Conservation (phyloP, 2,113 vertebrate species). For the Ptyas mucosa region DNA sequence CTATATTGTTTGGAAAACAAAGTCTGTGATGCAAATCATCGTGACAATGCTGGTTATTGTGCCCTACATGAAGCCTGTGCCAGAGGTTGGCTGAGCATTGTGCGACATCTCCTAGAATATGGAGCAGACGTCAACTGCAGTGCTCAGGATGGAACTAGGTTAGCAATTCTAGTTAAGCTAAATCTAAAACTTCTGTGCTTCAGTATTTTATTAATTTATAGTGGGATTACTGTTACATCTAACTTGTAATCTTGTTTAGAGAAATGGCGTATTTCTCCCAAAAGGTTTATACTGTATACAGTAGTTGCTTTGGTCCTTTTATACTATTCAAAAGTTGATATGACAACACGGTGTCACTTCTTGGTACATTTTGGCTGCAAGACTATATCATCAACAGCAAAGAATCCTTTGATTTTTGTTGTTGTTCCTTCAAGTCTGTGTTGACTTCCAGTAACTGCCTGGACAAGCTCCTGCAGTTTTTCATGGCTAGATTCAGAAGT, state of each 20-base stretch:
- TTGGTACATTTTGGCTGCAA: not conserved
- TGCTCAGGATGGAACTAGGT: slow-evolving; percentile 95
- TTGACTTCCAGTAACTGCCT: not conserved
- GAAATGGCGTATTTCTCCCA: not conserved
- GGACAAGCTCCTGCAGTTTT: not conserved
- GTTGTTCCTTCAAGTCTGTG: not conserved
- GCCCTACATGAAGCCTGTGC: slow-evolving; percentile 92
- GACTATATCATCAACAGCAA: not conserved
- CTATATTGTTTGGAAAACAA: slow-evolving; percentile 89
- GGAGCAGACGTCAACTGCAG: slow-evolving; percentile 95
- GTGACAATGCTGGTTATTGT: slow-evolving; percentile 91
- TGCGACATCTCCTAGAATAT: slow-evolving; percentile 86
- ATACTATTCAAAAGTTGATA: not conserved
- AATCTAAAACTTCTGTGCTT: not conserved
- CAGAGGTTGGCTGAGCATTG: slow-evolving; percentile 88
- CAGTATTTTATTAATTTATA: not conserved
- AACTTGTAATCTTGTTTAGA: not conserved
- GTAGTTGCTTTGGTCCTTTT: not conserved
- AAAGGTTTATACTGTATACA: not conserved
- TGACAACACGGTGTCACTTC: not conserved
- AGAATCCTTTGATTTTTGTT: not conserved
- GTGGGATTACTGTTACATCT: not conserved
- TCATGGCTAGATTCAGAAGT: not conserved
- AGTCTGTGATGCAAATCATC: slow-evolving; percentile 91
- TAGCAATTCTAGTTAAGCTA: not conserved